Base-by-base conservation (phyloP, 2,888 invertebrate genomes). In the Cosmia pyralina region DNA sequence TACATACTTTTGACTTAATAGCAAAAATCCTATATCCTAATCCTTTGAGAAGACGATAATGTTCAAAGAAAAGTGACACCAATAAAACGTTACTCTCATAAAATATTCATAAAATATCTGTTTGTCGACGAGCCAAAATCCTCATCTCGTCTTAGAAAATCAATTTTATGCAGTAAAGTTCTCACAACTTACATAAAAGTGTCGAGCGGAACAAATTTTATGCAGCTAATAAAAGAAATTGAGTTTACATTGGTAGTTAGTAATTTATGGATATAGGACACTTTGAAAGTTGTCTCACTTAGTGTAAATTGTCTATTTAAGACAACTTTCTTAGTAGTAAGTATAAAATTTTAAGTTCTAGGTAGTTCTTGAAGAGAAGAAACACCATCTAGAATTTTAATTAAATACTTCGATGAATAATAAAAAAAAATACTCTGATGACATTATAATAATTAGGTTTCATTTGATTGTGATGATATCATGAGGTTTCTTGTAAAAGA, bases 231-330 rank as follows among this genome's bases (percentile, higher is more conserved):
- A 44, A 55, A 60, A 38, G 0, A 28, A 50, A 70, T 72, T 13
- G 48, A 17, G 15, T 62, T 77, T 46, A 38, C 44, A 52, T 65
- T 65, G 59, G 44, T 44, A 17, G 22, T 44, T 28, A 38, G 28
- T 65, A 64, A 65, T 60, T 59, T 55, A 77, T 72, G 53, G 22
- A 50, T 71, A 17, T 50, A 50, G 13, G 17, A 59, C 44, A 65
- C 48, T 75, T 57, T 52, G n/a, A 52, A 46, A 63, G 76, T 38
- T 58, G 34, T 67, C 13, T 55, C 22, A 60, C 22, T 19, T 48
- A 8, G 62, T 55, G 48, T 50, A 10, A 55, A 50, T 65, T 64
- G 19, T 28, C 10, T 38, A 38, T 38, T 38, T 71, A 10, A 34
- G 34, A 44, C 34, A 1, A n/a, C 22, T 46, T 58, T 53, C 46